Percentiles rank a stretch among this genome's conserved stretches.
These are phyloP conservation scores for Drosophila cognata DNA, from an alignment of 2,888 invertebrate species.

Conservation along the genomic window DNA sequence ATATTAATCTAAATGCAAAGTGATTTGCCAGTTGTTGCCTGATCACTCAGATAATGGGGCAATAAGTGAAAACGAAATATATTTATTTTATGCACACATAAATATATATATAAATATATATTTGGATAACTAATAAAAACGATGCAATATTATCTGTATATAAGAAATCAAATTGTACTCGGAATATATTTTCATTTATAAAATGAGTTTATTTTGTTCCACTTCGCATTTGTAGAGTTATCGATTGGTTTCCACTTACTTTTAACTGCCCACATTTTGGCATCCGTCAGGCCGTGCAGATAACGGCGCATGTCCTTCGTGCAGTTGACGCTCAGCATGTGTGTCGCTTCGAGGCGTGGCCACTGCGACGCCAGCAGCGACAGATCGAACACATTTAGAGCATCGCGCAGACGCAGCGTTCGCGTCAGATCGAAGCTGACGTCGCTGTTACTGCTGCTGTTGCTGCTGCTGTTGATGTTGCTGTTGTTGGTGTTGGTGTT, in stretches of 20 bases:
- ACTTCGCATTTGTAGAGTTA: not conserved
- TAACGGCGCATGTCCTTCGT: constrained; percentile 82
- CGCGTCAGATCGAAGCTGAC: constrained; percentile 69
- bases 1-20: constrained; percentile 32
- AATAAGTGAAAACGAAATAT: constrained; percentile 8
- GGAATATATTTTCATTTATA: not conserved
- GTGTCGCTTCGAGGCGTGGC: constrained; percentile 63
- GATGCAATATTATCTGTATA: not conserved
- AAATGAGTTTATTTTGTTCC: not conserved
- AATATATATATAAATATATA: not conserved
- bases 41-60: constrained; percentile 31
- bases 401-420: constrained; percentile 79
- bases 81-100: not conserved
- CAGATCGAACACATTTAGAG: constrained; percentile 84
- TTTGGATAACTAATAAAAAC: not conserved
- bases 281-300: constrained; percentile 79
- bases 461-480: not conserved
- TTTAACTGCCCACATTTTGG: constrained; percentile 84
- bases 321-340: constrained; percentile 77
- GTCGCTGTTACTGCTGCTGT: constrained; percentile 3
- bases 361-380: constrained; percentile 80
- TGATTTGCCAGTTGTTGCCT: constrained; percentile 24
- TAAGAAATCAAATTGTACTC: not conserved
- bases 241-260: constrained; percentile 78
- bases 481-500: constrained; percentile 5